phyloP scores from a whole-genome alignment of 2,113 vertebrate species.

The Melanotaenia duboulayi region DNA sequence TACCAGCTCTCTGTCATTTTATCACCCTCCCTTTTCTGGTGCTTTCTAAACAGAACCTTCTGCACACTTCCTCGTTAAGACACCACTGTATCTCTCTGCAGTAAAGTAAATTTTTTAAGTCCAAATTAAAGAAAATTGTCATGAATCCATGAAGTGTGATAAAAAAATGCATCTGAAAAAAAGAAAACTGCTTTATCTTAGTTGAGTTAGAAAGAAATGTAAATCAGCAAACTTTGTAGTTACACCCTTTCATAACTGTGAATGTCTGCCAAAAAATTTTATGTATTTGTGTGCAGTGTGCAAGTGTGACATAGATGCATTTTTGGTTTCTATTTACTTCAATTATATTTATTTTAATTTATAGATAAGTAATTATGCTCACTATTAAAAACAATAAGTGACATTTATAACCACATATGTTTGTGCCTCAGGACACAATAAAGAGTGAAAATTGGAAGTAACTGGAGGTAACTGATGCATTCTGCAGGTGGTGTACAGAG shows the following conservation, averaged over 20 bases:
- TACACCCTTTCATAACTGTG: background rate
- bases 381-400: constrained; percentile 12
- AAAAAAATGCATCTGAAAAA: no score
- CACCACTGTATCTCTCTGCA: constrained; percentile 16
- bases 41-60: constrained; percentile 28
- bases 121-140: no score
- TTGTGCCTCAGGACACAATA: constrained; percentile 16
- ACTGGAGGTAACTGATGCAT: background rate
- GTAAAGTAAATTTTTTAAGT: background rate
- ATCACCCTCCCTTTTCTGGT: background rate
- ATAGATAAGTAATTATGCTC: background rate
- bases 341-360: no score
- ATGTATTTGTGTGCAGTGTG: background rate
- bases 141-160: no score
- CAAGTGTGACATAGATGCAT: background rate
- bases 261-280: background rate
- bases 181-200: no score
- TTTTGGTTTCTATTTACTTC: no score
- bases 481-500: background rate
- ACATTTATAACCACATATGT: constrained; percentile 4
- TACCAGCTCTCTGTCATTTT: constrained; percentile 39
- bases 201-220: background rate
- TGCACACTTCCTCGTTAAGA: constrained; percentile 42
- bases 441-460: background rate
- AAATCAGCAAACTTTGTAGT: background rate